phyloP scores from a whole-genome alignment of 2,113 vertebrate species.

The Clarias gariepinus region DNA sequence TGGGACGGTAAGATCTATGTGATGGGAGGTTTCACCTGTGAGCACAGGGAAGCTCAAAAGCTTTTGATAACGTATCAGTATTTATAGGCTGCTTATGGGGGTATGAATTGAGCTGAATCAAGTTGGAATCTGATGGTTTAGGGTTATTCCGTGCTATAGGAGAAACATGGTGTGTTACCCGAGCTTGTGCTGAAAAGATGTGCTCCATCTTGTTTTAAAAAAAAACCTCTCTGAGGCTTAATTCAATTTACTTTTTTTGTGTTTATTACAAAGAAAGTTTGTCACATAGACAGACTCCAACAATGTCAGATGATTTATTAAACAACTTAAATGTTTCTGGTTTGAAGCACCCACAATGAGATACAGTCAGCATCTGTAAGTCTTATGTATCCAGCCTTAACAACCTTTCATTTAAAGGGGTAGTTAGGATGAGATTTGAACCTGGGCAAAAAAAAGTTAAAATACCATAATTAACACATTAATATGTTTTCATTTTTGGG shows the following conservation, averaged over 20 bases:
- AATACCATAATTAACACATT: background rate
- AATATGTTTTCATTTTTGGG: background rate
- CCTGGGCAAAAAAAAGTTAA: slow-evolving; percentile 54
- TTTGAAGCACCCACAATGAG: background rate
- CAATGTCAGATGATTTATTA: background rate
- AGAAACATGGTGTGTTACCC: background rate
- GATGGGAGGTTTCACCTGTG: slow-evolving; percentile 95
- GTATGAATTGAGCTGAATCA: background rate
- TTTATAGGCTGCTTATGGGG: slow-evolving; percentile 8
- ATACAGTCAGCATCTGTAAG: no score
- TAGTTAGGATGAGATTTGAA: slow-evolving; percentile 73
- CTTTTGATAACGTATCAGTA: background rate
- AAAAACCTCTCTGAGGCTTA: no score
- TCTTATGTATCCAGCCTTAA: background rate
- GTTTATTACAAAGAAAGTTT: background rate
- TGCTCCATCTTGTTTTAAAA: background rate
- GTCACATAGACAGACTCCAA: background rate
- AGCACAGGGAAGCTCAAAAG: slow-evolving; percentile 68
- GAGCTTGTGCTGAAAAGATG: background rate
- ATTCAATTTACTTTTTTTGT: no score
- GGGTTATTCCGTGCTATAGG: background rate
- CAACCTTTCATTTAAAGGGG: slow-evolving; percentile 62
- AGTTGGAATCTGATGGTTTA: background rate
- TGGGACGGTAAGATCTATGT: slow-evolving; percentile 87
- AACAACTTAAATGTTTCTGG: background rate